phyloP scores from a whole-genome alignment of 2,888 invertebrate genomes.

The Leptinotarsa peninsularis region DNA sequence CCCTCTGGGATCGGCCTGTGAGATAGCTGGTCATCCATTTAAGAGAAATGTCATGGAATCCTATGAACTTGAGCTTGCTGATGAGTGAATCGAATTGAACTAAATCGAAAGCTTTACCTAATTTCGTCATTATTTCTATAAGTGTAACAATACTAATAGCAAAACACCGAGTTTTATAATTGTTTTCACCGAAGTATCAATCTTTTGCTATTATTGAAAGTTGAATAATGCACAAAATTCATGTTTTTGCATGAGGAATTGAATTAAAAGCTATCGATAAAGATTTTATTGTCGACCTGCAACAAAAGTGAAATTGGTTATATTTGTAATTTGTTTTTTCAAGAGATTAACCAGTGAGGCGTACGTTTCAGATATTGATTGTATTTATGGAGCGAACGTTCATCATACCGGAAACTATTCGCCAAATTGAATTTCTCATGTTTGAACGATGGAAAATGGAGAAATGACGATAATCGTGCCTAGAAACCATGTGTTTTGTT shows the following conservation, averaged over 20 bases:
- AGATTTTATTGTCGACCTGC: slow-evolving; percentile 8
- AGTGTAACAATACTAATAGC: background rate
- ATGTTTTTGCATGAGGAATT: background rate
- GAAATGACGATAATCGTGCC: no score
- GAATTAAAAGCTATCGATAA: background rate
- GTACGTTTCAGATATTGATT: slow-evolving; percentile 1
- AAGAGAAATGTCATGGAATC: no score
- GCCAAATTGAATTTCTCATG: background rate
- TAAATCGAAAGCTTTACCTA: no score
- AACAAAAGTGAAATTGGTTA: background rate
- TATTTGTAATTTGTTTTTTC: background rate
- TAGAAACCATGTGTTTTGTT: no score
- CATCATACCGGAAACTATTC: slow-evolving; percentile 4
- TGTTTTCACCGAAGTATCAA: background rate
- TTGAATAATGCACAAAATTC: background rate
- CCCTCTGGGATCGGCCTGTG: no score
- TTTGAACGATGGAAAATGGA: background rate
- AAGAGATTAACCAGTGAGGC: background rate
- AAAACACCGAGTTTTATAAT: background rate
- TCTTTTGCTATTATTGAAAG: background rate
- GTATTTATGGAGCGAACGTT: slow-evolving; percentile 1
- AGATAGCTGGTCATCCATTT: no score
- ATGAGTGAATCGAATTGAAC: no score
- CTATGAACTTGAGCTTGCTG: no score
- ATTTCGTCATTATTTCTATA: background rate